These are phyloP conservation scores for Pseudopleuronectes americanus DNA, from an alignment of 2,797 vertebrate species.

Conservation along the genomic window DNA sequence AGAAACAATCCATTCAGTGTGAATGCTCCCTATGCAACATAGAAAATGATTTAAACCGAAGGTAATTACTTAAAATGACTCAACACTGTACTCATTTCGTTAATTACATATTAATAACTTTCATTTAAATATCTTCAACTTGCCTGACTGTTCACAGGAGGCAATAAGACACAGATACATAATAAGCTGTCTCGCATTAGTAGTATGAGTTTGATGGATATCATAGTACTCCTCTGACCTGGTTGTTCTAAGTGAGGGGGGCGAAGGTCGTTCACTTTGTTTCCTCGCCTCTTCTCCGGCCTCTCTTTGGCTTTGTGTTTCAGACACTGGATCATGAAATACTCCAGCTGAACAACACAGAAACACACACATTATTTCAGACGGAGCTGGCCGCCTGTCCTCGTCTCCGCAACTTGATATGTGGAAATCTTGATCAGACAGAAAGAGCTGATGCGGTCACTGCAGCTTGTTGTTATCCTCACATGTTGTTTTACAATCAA, in stretches of 20 bases:
- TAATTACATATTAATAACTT: too few relatives aligned
- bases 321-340: conserved; percentile 97
- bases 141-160: background rate
- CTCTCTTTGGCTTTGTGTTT: conserved; percentile 95
- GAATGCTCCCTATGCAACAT: conserved; percentile 10
- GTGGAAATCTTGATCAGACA: background rate
- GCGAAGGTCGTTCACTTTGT: conserved; percentile 86
- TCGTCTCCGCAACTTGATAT: conserved; percentile 2
- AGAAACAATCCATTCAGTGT: conserved; percentile 45
- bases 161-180: background rate
- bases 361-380: conserved; percentile 39
- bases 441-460: background rate
- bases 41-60: conserved; percentile 17
- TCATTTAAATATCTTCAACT: background rate
- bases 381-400: conserved; percentile 2
- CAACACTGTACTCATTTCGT: too few relatives aligned
- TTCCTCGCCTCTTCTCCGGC: conserved; percentile 89
- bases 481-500: background rate
- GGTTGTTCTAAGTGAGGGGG: conserved; percentile 95
- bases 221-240: conserved; percentile 81
- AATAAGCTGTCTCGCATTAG: background rate
- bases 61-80: background rate
- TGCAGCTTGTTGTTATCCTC: conserved; percentile 2
- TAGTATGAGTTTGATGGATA: conserved; percentile 8
- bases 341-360: conserved; percentile 89